These are phyloP conservation scores for Gymnoscelis rufifasciata DNA, from an alignment of 2,888 invertebrate genomes.

Conservation along the genomic window DNA sequence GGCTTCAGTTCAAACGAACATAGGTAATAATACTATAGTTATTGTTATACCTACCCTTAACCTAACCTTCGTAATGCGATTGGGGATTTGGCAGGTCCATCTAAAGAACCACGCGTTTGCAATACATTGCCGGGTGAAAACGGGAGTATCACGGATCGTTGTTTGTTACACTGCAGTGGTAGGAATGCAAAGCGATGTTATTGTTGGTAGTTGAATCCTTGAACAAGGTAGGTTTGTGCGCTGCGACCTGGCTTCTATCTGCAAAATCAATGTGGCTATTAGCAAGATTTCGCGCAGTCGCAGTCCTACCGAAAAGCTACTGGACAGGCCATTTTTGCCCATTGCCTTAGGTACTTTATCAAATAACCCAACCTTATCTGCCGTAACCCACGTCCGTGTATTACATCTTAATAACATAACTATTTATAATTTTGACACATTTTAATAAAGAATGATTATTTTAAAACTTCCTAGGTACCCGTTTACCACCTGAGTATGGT, in stretches of 20 bases:
- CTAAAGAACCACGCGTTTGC: constrained; percentile 32
- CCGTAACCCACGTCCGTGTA: too few relatives aligned
- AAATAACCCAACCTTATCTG: constrained; percentile 9
- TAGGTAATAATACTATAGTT: constrained; percentile 68
- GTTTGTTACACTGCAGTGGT: constrained; percentile 38
- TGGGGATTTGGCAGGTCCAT: constrained; percentile 28
- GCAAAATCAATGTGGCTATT: constrained; percentile 79
- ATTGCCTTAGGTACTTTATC: constrained; percentile 36
- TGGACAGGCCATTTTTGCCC: constrained; percentile 57
- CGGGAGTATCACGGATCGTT: constrained; percentile 25
- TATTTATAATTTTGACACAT: constrained; percentile 2
- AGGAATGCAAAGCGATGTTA: constrained; percentile 33
- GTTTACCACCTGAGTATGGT: constrained; percentile 37
- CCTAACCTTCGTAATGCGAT: constrained; percentile 40
- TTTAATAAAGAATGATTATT: constrained; percentile 14
- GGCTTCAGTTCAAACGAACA: constrained; percentile 60
- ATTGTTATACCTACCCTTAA: constrained; percentile 64
- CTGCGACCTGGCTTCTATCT: constrained; percentile 77
- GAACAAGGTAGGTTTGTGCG: constrained; percentile 66
- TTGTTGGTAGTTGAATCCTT: constrained; percentile 38
- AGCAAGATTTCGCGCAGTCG: constrained; percentile 79
- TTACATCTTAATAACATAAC: not conserved
- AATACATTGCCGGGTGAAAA: constrained; percentile 45
- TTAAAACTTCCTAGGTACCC: constrained; percentile 17
- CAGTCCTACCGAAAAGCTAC: constrained; percentile 62